phyloP scores from a whole-genome alignment of 2,113 vertebrate genomes.

The Apaloderma vittatum region DNA sequence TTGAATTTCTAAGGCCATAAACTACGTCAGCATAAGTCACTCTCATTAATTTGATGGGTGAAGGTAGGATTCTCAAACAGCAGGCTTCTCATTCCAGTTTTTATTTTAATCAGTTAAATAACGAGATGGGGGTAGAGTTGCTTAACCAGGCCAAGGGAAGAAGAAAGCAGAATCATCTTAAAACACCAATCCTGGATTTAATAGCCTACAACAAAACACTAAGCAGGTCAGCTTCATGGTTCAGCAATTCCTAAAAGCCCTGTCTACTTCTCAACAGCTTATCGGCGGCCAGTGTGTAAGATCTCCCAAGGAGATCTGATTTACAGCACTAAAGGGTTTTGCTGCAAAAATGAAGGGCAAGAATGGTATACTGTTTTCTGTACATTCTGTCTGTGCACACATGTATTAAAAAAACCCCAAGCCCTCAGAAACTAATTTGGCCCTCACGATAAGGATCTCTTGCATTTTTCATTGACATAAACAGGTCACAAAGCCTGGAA shows the following conservation, averaged over 20 bases:
- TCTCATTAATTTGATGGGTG: slow-evolving; percentile 74
- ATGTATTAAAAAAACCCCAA: slow-evolving; percentile 27
- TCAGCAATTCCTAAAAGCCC: slow-evolving; percentile 84
- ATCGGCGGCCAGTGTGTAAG: slow-evolving; percentile 70
- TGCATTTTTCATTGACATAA: slow-evolving; percentile 76
- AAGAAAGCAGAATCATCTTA: slow-evolving; percentile 79
- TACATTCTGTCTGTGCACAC: not conserved
- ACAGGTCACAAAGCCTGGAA: slow-evolving; percentile 74
- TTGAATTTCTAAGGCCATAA: slow-evolving; percentile 67
- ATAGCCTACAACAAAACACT: slow-evolving; percentile 85
- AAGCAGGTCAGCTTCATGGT: slow-evolving; percentile 85
- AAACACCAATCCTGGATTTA: slow-evolving; percentile 81
- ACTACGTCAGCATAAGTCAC: slow-evolving; percentile 57
- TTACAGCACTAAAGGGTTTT: slow-evolving; percentile 75
- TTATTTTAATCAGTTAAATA: slow-evolving; percentile 78
- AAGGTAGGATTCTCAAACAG: slow-evolving; percentile 70
- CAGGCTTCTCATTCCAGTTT: slow-evolving; percentile 62
- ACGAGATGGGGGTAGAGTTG: slow-evolving; percentile 69
- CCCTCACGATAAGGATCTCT: slow-evolving; percentile 66
- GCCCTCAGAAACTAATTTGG: slow-evolving; percentile 58
- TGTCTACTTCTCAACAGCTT: slow-evolving; percentile 81
- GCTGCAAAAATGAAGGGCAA: slow-evolving; percentile 63
- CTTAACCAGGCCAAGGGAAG: slow-evolving; percentile 75
- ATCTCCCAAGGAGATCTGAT: slow-evolving; percentile 81
- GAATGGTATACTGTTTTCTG: slow-evolving; percentile 37